Evolutionary conservation across 35 echinoderm and acorn worm species (phyloP).

Genomic region (Ptychodera flava): DNA sequence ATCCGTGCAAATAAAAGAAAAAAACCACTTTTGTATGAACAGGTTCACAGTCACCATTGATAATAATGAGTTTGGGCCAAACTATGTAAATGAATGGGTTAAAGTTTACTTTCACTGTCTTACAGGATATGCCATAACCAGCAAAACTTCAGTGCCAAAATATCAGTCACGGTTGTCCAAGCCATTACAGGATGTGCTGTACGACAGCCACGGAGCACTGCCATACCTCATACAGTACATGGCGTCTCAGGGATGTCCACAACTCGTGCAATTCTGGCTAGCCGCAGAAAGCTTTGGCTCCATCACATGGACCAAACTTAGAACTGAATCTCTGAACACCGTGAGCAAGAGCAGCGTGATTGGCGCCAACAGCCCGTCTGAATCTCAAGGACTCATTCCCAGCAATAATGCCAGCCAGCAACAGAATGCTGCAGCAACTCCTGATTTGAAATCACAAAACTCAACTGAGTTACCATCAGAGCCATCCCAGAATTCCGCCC

Average conservation of each 20-base stretch:
- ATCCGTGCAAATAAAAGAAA: too few relatives aligned
- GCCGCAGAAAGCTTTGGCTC: conserved; percentile 75
- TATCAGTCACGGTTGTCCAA: conserved; percentile 57
- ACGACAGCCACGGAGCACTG: conserved; percentile 76
- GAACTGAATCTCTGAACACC: conserved; percentile 29
- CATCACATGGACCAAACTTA: conserved; percentile 62
- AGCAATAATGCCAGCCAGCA: too few relatives aligned
- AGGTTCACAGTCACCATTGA: too few relatives aligned
- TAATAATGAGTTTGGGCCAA: too few relatives aligned
- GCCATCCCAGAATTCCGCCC: too few relatives aligned
- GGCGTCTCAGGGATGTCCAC: conserved; percentile 36
- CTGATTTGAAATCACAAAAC: too few relatives aligned
- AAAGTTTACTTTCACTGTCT: background rate
- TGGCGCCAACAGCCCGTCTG: background rate
- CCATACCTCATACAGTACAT: conserved; percentile 96
- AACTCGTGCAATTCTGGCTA: conserved; percentile 87
- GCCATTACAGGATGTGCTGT: conserved; percentile 67
- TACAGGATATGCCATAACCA: background rate
- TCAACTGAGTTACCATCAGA: too few relatives aligned
- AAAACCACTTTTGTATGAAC: too few relatives aligned
- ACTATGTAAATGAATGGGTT: too few relatives aligned
- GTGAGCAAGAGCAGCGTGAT: conserved; percentile 21
- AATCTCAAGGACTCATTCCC: too few relatives aligned
- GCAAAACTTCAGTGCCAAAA: background rate
- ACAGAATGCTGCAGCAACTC: too few relatives aligned